Evolutionary conservation across 2,888 invertebrate genomes (phyloP).

Genomic region (Phaedon cochleariae): DNA sequence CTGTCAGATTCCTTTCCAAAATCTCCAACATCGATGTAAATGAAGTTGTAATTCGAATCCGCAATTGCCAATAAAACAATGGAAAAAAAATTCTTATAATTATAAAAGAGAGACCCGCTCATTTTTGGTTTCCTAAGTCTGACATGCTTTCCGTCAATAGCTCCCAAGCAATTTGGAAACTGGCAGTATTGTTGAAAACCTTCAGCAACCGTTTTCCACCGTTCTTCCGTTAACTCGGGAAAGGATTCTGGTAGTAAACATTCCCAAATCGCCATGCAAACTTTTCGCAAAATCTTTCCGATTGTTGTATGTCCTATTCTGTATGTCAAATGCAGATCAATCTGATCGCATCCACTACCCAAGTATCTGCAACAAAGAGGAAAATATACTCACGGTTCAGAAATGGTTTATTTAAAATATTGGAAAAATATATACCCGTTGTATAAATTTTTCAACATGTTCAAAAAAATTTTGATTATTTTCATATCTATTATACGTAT

Average conservation of each 20-base stretch:
- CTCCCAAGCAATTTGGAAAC: too few relatives aligned
- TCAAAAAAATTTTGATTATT: too few relatives aligned
- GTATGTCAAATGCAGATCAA: slow-evolving; percentile 8
- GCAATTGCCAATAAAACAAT: slow-evolving; percentile 14
- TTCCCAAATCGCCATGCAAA: slow-evolving; percentile 5
- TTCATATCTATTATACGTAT: slow-evolving; percentile 2
- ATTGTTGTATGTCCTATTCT: slow-evolving; percentile 12
- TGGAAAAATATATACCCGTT: not conserved
- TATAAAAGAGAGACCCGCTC: slow-evolving; percentile 15
- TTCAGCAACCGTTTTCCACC: slow-evolving; percentile 2
- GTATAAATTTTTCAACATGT: too few relatives aligned
- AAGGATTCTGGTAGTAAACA: not conserved
- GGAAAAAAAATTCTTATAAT: slow-evolving; percentile 14
- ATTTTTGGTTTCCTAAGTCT: slow-evolving; percentile 1
- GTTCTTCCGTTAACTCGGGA: too few relatives aligned
- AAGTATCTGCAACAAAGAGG: not conserved
- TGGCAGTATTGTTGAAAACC: slow-evolving; percentile 1
- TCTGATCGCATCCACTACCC: too few relatives aligned
- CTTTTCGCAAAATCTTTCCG: slow-evolving; percentile 11
- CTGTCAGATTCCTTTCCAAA: slow-evolving; percentile 13
- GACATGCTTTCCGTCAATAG: too few relatives aligned
- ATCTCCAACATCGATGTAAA: slow-evolving; percentile 15
- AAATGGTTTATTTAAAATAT: not conserved
- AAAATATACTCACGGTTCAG: not conserved
- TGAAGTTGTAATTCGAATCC: too few relatives aligned